These are phyloP conservation scores for Varanus komodoensis DNA, from an alignment of 2,113 vertebrate genomes.

Conservation along the genomic window DNA sequence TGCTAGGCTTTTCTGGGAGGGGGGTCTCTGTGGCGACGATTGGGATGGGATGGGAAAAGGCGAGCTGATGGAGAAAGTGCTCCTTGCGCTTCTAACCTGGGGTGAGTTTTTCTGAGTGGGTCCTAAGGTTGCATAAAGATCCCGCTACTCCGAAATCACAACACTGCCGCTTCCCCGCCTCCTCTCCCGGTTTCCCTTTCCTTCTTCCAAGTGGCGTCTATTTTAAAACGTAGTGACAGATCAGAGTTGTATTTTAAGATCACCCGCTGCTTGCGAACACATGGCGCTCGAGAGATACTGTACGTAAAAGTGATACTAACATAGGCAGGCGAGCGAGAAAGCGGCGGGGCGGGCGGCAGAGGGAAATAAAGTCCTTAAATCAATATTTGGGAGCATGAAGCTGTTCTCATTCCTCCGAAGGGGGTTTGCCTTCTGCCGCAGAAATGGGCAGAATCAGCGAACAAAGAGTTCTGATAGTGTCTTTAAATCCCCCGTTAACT, in stretches of 20 bases:
- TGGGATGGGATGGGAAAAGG: slow-evolving; percentile 12
- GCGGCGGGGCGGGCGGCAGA: slow-evolving; percentile 55
- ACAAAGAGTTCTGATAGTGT: slow-evolving; percentile 64
- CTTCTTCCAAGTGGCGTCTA: slow-evolving; percentile 71
- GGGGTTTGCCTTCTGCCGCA: neutral
- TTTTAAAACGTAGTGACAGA: slow-evolving; percentile 82
- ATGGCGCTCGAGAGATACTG: slow-evolving; percentile 77
- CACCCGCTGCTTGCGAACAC: slow-evolving; percentile 79
- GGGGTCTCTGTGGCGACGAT: neutral
- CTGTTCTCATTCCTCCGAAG: slow-evolving; percentile 72
- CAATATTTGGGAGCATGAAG: slow-evolving; percentile 66
- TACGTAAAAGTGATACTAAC: slow-evolving; percentile 71
- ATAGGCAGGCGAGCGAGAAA: slow-evolving; percentile 67
- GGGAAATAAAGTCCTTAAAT: slow-evolving; percentile 66
- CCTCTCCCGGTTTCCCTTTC: slow-evolving; percentile 16
- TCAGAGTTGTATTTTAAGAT: slow-evolving; percentile 77
- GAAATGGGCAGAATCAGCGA: slow-evolving; percentile 56
- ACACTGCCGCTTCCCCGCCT: slow-evolving; percentile 41
- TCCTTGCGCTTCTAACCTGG: slow-evolving; percentile 51
- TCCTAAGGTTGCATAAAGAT: slow-evolving; percentile 51
- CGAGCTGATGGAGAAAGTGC: slow-evolving; percentile 62
- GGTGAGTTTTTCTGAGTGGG: slow-evolving; percentile 64
- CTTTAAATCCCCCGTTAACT: slow-evolving; percentile 70
- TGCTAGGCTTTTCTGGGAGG: slow-evolving; percentile 43
- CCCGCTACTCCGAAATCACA: slow-evolving; percentile 69